Evolutionary conservation across 2,888 invertebrate genomes (phyloP).

Genomic region (Automeris io): DNA sequence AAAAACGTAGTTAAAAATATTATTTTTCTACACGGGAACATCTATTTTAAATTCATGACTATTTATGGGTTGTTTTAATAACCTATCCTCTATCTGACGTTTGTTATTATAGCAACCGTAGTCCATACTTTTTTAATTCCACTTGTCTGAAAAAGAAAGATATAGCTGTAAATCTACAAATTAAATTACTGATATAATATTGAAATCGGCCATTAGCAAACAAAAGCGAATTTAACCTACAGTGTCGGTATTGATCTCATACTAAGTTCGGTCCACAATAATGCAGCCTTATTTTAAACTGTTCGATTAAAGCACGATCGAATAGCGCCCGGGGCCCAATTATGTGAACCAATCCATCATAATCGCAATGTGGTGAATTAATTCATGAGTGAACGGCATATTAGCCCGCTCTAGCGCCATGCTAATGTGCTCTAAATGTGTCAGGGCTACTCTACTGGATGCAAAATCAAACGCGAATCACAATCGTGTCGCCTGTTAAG

Average conservation of each 20-base stretch:
- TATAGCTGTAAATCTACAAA: too few species aligned
- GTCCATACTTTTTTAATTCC: too few species aligned
- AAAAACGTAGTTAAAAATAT: too few species aligned
- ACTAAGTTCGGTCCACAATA: not conserved
- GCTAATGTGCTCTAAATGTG: slow-evolving; percentile 16
- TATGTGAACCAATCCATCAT: slow-evolving; percentile 46
- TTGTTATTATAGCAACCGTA: too few species aligned
- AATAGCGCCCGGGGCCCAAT: slow-evolving; percentile 26
- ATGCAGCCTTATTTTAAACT: not conserved
- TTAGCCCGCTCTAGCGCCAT: not conserved
- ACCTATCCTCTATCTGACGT: too few species aligned
- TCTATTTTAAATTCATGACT: too few species aligned
- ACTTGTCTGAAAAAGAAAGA: too few species aligned
- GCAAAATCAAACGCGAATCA: not conserved
- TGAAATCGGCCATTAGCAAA: not conserved
- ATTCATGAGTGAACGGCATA: slow-evolving; percentile 9
- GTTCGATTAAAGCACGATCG: not conserved
- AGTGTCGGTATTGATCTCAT: not conserved
- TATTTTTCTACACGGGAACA: too few species aligned
- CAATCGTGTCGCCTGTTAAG: not conserved
- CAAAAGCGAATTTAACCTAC: not conserved
- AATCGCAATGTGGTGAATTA: slow-evolving; percentile 22
- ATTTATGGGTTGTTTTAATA: too few species aligned
- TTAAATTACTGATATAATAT: not conserved
- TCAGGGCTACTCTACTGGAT: not conserved